phyloP scores from a whole-genome alignment of 2,113 vertebrate genomes.

The Haplochromis vanheusdeni region DNA sequence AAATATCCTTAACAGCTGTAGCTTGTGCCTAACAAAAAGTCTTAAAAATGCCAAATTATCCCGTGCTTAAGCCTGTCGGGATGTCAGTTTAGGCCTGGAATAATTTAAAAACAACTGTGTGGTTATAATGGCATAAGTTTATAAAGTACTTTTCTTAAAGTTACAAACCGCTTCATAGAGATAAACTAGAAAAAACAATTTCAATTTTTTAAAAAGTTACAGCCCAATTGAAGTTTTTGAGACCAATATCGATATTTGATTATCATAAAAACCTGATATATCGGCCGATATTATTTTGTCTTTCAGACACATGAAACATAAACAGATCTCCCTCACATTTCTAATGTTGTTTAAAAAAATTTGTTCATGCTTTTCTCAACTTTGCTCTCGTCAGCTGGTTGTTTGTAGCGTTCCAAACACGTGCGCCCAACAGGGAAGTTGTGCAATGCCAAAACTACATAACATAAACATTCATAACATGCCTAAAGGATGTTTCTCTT shows the following conservation, averaged over 20 bases:
- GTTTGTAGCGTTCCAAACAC: not conserved
- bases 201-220: not conserved
- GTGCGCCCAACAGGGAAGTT: not conserved
- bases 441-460: not conserved
- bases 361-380: not conserved
- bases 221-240: not conserved
- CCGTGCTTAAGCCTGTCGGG: not conserved
- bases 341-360: not conserved
- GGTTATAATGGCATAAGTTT: not conserved
- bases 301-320: not conserved
- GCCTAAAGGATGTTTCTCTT: not conserved
- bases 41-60: not conserved
- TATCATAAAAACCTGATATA: not conserved
- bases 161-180: not conserved
- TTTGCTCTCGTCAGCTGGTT: not conserved
- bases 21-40: not conserved
- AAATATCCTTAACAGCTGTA: not conserved
- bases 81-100: not conserved
- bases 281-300: not conserved
- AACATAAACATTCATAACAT: not conserved
- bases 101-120: not conserved
- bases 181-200: not conserved
- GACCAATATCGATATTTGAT: not conserved
- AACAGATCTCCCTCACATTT: not conserved
- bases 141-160: not conserved